Percentiles rank a stretch among this genome's conserved stretches.
Conservation (phyloP, 92 coral and sea anemone species). For the Umimayanthus chanpuru region DNA sequence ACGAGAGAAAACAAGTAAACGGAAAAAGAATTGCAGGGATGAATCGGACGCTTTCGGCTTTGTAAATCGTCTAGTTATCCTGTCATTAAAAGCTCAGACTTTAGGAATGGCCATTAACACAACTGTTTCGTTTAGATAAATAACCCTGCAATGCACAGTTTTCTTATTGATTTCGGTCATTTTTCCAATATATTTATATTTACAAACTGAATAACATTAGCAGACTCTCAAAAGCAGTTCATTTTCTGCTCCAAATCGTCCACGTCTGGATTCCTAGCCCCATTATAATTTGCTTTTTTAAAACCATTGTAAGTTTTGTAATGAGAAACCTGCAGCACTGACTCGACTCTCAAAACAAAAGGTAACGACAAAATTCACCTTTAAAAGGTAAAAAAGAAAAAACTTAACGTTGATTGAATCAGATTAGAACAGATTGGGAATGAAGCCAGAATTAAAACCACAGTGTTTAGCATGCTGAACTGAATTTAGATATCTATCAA, state of each 20-base stretch:
- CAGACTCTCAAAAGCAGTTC: neutral
- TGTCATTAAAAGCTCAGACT: neutral
- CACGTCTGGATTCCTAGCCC: too few relatives aligned
- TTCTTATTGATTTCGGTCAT: neutral
- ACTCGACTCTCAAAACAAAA: too few relatives aligned
- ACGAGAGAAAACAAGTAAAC: too few relatives aligned
- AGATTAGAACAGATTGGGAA: neutral
- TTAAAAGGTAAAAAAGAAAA: too few relatives aligned
- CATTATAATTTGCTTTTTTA: neutral
- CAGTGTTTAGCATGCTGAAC: neutral
- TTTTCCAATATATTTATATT: too few relatives aligned
- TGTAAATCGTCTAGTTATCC: neutral
- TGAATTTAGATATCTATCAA: too few relatives aligned
- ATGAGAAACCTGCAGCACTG: neutral
- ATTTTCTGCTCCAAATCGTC: too few relatives aligned
- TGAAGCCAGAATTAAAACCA: neutral
- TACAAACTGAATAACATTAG: neutral
- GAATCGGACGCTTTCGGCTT: too few relatives aligned
- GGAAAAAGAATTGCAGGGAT: too few relatives aligned
- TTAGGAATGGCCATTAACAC: neutral
- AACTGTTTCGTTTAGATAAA: neutral
- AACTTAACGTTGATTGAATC: too few relatives aligned
- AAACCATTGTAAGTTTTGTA: neutral
- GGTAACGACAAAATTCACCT: too few relatives aligned
- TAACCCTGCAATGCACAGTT: neutral